Conservation (phyloP, 2,113 vertebrate genomes). For the Mormyrus iriodes region DNA sequence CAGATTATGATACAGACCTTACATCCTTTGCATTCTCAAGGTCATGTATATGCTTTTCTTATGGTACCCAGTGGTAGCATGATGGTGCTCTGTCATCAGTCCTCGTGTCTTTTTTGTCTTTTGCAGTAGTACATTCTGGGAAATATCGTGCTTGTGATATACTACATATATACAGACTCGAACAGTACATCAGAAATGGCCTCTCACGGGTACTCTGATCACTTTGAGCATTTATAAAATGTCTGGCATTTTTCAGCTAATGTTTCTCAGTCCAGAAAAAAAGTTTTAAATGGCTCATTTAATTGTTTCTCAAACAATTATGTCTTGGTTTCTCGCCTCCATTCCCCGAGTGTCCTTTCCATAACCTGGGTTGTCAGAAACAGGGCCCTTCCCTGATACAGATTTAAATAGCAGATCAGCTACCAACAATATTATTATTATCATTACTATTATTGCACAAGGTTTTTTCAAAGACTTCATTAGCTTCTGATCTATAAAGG, state of each 20-base stretch:
- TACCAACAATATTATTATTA: neutral
- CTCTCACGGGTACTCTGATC: neutral
- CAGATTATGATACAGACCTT: neutral
- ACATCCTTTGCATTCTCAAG: neutral
- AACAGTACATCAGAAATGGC: neutral
- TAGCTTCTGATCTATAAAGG: neutral
- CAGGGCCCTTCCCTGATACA: neutral
- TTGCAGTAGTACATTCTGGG: neutral
- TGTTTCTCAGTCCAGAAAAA: neutral
- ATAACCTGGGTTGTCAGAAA: neutral
- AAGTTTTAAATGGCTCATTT: neutral
- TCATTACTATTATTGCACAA: neutral
- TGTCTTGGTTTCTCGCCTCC: neutral
- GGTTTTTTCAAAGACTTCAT: neutral
- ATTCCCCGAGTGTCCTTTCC: neutral
- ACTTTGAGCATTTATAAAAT: neutral
- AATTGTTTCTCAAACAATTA: neutral
- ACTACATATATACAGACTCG: neutral
- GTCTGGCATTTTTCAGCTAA: neutral
- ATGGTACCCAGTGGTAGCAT: neutral
- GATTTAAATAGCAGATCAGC: neutral
- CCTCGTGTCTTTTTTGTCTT: neutral
- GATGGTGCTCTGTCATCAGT: neutral
- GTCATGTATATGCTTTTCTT: neutral
- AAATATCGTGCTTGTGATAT: neutral